Evolutionary conservation across 2,113 vertebrate species (phyloP), one percentile per base, ranked within the genome.

Genomic region (Xiphophorus hellerii): DNA sequence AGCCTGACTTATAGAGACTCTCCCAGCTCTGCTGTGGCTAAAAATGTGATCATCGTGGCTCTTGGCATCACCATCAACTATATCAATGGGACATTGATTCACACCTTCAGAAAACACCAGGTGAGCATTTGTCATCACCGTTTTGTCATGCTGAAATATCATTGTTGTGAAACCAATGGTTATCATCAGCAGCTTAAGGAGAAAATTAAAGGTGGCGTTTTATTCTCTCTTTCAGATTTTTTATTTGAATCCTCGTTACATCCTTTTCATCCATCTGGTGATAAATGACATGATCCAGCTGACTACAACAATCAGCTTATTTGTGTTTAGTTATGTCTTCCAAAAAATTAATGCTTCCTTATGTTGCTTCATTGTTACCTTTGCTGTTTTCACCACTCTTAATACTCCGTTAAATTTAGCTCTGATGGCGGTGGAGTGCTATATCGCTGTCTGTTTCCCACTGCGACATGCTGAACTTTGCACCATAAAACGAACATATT

Each of bases 401-500:
- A 92, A 89, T 85, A 92, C 76, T 4, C 87, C 87, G 0, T 35
- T 87, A 3, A 87, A 65, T 17, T 31, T 85, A 20, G 71, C 69
- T 35, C 10, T 82, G 15, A 92, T 92, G 92, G 86, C 93, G 0
- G 48, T 91, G n/a, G 94, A 94, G 78, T 92, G 93, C 62, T 94
- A 91, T 83, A 77, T 93, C 35, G 92, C 94, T 74, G 64, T 94
- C 5, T 93, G 94, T 30, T 6, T 92, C n/a, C 94, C 94, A 6
- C 78, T 94, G 1, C 87, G 73, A 20, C 91, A 93, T 17, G 12
- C 39, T 13, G 84, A 87, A 51, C 81, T 94, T 54, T 94, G 92
- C 54, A 94, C 93, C 0, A 15, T 92, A 8, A 83, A 22, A n/a
- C 84, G 86, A 37, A 93, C 93, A 0, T 73, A 81, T 9, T 14